These are phyloP conservation scores for Encarsia formosa DNA, from an alignment of 2,888 invertebrate species.

Conservation along the genomic window DNA sequence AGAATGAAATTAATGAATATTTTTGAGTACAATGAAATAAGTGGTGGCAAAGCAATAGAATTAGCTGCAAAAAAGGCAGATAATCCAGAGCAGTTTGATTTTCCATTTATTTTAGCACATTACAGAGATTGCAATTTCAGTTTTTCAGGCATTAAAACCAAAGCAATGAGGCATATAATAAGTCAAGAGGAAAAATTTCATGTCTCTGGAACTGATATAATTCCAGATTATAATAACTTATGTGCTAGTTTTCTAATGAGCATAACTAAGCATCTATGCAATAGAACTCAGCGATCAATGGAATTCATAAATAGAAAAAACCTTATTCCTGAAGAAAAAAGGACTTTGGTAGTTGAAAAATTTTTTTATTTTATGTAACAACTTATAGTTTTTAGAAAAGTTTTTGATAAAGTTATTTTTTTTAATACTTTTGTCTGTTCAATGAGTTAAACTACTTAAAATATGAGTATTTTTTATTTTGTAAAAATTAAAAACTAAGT, in stretches of 20 bases:
- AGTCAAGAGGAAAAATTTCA: constrained; percentile 59
- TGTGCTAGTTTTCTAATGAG: constrained; percentile 81
- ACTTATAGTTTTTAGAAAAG: too few species aligned
- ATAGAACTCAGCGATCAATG: constrained; percentile 79
- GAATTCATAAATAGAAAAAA: constrained; percentile 63
- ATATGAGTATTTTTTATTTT: too few species aligned
- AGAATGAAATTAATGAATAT: constrained; percentile 77
- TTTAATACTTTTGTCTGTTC: constrained; percentile 12
- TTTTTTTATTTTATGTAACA: constrained; percentile 3
- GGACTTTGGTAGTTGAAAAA: constrained; percentile 55
- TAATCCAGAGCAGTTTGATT: constrained; percentile 63
- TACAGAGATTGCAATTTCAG: constrained; percentile 85
- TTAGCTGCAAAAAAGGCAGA: constrained; percentile 65
- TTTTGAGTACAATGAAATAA: constrained; percentile 65
- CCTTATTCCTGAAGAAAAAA: constrained; percentile 59
- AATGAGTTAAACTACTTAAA: constrained; percentile 2
- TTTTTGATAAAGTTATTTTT: constrained; percentile 1
- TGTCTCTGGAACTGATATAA: constrained; percentile 63
- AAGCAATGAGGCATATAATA: constrained; percentile 55
- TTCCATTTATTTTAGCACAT: constrained; percentile 62
- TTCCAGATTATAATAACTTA: constrained; percentile 73
- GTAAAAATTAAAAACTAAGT: too few species aligned
- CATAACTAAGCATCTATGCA: constrained; percentile 73
- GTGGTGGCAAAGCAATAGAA: constrained; percentile 86
- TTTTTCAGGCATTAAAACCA: constrained; percentile 77